These are phyloP conservation scores for Lepilemur septentrionalis DNA, from an alignment of 2,797 vertebrate genomes.

Conservation along the genomic window DNA sequence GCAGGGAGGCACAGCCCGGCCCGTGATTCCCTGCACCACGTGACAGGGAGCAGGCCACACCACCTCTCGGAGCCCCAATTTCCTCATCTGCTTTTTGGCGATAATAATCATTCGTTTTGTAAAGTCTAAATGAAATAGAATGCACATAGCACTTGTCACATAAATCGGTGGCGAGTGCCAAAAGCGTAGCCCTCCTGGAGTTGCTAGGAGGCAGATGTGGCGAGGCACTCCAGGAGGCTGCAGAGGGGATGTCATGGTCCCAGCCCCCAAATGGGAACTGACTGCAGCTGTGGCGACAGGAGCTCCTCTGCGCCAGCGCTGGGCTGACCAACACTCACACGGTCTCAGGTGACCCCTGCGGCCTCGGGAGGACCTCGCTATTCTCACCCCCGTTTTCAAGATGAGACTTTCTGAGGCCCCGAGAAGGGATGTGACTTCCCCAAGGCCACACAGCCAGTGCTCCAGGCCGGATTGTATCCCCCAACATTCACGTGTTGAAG, in stretches of 20 bases:
- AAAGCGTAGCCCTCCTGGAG: rapidly evolving
- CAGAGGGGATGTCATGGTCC: no score
- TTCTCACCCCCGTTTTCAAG: neutral
- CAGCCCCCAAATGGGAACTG: neutral
- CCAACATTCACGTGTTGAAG: neutral
- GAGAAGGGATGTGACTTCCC: neutral
- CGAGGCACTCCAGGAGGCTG: neutral
- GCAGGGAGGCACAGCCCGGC: rapidly evolving
- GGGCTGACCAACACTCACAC: rapidly evolving
- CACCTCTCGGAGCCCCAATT: neutral
- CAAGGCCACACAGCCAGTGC: neutral
- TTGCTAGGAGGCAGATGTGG: neutral
- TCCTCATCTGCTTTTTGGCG: neutral
- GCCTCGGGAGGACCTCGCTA: rapidly evolving
- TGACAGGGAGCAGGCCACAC: neutral
- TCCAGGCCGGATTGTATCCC: neutral
- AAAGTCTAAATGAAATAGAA: neutral
- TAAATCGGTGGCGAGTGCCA: neutral
- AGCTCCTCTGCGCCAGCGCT: neutral
- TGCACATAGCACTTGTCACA: rapidly evolving
- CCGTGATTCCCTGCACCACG: rapidly evolving
- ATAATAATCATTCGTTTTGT: neutral
- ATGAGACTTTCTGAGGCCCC: neutral
- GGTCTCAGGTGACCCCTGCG: neutral
- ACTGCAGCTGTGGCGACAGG: neutral